Evolutionary conservation across 2,888 invertebrate genomes (phyloP), one percentile per base, ranked within the genome.

Genomic region (Volucella bombylans): DNA sequence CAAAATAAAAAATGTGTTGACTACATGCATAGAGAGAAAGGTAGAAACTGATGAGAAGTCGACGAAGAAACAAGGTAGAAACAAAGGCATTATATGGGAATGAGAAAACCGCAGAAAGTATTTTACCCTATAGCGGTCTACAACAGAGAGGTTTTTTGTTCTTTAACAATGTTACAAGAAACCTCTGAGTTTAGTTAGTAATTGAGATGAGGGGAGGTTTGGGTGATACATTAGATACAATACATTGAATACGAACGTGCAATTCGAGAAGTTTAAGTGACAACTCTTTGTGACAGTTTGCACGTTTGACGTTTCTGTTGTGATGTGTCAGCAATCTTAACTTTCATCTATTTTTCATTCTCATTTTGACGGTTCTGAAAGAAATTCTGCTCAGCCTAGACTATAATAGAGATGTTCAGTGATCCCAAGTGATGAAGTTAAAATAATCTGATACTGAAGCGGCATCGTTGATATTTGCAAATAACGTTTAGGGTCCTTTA

Each of bases 51-150:
- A 49, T 11, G 49, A 23, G 10, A 49, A 31, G 31, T 31, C 11
- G n/a, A 15, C 14, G 15, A 15, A 9, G 12, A 10, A 10, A 62
- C 38, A 38, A 18, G 38, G 38, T 41, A 31, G 47, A 18, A 10
- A 31, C 4, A 41, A 61, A 52, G 47, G 38, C 12, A 10, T 49
- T 49, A 23, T 23, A 23, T 23, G 55, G n/a, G 61, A 64, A 55
- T 31, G 31, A 68, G 11, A 62, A 82, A 79, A 79, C 73, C 68
- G 41, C 82, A 64, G 57, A 68, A 57, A 57, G 50, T 50, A 55
- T 54, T 67, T 52, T 47, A n/a, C 47, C 57, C 38, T 52, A 54
- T 54, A 41, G 41, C 45, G 47, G 72, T 23, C 18, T 38, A 55
- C 57, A 41, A 14, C 10, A 39, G 68, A 49, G 12, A 45, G 3